Evolutionary conservation across 2,113 vertebrate genomes (phyloP).

Genomic region (Abramis brama): DNA sequence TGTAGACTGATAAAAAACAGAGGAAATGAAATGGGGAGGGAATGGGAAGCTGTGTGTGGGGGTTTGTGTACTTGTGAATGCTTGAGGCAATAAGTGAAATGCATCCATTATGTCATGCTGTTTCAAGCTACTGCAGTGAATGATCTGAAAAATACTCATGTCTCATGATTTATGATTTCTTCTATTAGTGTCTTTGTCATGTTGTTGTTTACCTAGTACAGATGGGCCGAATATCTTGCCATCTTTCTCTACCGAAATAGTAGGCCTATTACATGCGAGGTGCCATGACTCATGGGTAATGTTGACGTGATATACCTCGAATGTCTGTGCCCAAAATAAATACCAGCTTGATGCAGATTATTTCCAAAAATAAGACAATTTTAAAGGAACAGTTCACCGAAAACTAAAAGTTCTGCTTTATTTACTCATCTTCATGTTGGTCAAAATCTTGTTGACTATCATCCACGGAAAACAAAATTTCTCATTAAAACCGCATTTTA

Average conservation of each 20-base stretch:
- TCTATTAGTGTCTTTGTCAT: conserved; percentile 2
- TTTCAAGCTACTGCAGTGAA: background rate
- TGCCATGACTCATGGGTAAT: conserved; percentile 7
- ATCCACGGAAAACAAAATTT: background rate
- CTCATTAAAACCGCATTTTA: background rate
- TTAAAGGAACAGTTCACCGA: background rate
- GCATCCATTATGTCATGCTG: conserved; percentile 32
- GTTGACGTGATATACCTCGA: background rate
- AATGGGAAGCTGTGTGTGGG: conserved; percentile 33
- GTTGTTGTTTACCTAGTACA: conserved; percentile 35
- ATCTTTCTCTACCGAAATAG: background rate
- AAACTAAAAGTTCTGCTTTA: background rate
- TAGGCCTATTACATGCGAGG: background rate
- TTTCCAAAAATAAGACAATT: background rate
- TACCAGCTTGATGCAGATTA: background rate
- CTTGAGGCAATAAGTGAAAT: conserved; percentile 34
- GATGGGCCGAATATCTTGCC: background rate
- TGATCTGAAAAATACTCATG: background rate
- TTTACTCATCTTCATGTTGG: background rate
- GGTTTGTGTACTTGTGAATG: conserved; percentile 27
- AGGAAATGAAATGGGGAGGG: conserved; percentile 24
- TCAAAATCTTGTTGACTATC: background rate
- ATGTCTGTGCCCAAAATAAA: background rate
- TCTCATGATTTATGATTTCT: conserved; percentile 10
- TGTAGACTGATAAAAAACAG: conserved; percentile 34